Conservation (phyloP, 2,888 invertebrate genomes). For the Troglohyphantes excavatus region DNA sequence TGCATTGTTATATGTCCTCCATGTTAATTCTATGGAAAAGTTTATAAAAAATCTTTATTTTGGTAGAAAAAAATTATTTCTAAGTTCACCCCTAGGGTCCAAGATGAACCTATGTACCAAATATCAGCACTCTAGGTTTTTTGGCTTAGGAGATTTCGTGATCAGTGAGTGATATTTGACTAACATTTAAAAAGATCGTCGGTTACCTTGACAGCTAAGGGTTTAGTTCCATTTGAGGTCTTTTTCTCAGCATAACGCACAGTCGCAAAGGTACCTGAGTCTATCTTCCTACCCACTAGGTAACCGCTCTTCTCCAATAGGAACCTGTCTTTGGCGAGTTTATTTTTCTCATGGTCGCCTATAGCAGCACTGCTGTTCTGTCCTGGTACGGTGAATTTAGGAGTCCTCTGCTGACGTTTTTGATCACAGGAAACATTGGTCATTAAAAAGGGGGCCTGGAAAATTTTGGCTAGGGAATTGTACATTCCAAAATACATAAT, state of each 20-base stretch:
- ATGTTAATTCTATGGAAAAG: too few species aligned
- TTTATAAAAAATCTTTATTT: too few species aligned
- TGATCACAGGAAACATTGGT: background rate
- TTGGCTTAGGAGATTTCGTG: too few species aligned
- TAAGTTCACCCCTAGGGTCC: too few species aligned
- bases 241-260: slow-evolving; percentile 68
- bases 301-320: slow-evolving; percentile 55
- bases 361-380: background rate
- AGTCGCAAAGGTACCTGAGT: slow-evolving; percentile 73
- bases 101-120: too few species aligned
- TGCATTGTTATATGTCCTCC: too few species aligned
- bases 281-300: slow-evolving; percentile 62
- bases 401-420: background rate
- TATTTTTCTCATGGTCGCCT: background rate
- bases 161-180: too few species aligned
- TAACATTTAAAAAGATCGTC: too few species aligned
- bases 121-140: too few species aligned
- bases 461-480: background rate
- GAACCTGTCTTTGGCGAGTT: slow-evolving; percentile 38
- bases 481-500: background rate
- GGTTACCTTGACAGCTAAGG: slow-evolving; percentile 72
- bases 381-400: background rate
- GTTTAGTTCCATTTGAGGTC: background rate
- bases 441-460: background rate
- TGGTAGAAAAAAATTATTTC: too few species aligned